Evolutionary conservation across 2,113 vertebrate species (phyloP), one percentile per base, ranked within the genome.

Genomic region (Ascaphus truei): DNA sequence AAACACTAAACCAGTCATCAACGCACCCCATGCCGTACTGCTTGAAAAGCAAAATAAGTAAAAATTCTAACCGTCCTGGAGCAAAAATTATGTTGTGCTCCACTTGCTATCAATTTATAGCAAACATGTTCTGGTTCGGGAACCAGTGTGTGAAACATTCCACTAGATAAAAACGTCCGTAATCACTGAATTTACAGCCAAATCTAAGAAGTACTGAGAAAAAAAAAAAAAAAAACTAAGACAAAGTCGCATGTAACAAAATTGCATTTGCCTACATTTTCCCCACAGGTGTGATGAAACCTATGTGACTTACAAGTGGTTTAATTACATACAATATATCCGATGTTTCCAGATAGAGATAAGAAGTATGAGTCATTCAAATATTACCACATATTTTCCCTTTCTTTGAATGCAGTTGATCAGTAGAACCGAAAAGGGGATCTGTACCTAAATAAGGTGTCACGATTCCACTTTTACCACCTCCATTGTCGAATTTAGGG

Each of bases 361-460:
- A 69, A 66, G 73, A 81, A 68, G 75, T 77, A 73, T 72, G 80
- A 87, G 74, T 82, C 75, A 79, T 77, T 81, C 73, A 73, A 73
- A 78, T 11, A 75, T 43, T 72, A 59, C 75, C 55, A 73, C 20
- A 60, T 69, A 77, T 77, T 77, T 79, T 75, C 75, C 72, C 71
- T 76, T 80, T 81, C 80, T 82, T 79, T 79, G 52, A 68, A 25
- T 47, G 12, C 16, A 67, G 26, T 29, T 22, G 34, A 43, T 67
- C 16, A 20, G 18, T 27, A 48, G 20, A 7, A 47, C 34, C 29
- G 47, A 29, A 58, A 58, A 36, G 20, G 39, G 26, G 26, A 45
- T 67, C 18, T 15, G 51, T 47, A 30, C 51, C 5, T 18, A 47
- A 56, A 56, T 41, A 26, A 27, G 57, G 48, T 26, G 13, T 11